Conservation (phyloP, 2,888 invertebrate genomes). For the Drosophila tripunctata region DNA sequence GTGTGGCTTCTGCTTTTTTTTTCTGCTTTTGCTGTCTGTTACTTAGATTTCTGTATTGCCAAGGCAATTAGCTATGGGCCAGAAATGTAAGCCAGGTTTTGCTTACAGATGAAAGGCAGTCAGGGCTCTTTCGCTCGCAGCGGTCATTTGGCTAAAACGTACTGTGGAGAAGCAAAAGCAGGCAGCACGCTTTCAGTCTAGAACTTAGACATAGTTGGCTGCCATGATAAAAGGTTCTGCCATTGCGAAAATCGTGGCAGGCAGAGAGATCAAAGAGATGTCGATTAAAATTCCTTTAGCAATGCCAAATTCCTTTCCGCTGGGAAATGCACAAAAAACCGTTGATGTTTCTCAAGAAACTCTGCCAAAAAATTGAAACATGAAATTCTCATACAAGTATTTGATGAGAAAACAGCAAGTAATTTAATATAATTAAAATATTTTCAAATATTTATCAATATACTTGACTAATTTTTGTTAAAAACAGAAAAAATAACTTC, state of each 20-base stretch:
- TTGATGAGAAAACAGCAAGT: background rate
- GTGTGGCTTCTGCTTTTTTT: conserved; percentile 14
- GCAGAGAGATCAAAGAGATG: conserved; percentile 60
- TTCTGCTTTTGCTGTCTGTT: conserved; percentile 15
- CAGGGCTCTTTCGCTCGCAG: conserved; percentile 6
- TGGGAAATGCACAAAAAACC: background rate
- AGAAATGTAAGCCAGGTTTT: conserved; percentile 19
- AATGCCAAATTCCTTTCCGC: conserved; percentile 29
- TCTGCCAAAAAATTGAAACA: background rate
- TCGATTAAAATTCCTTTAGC: conserved; percentile 64
- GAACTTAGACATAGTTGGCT: conserved; percentile 30
- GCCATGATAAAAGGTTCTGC: conserved; percentile 30
- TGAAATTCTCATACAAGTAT: background rate
- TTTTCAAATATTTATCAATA: background rate
- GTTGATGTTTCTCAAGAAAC: conserved; percentile 13
- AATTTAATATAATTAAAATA: background rate
- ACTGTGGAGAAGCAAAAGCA: conserved; percentile 3
- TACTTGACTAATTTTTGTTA: background rate
- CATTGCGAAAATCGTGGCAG: conserved; percentile 23
- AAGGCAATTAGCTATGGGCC: conserved; percentile 61
- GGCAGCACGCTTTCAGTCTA: conserved; percentile 33
- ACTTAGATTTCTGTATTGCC: conserved; percentile 25
- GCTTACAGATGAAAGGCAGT: conserved; percentile 52
- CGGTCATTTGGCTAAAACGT: conserved; percentile 18
- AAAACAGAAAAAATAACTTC: background rate